These are phyloP conservation scores for Poecilia wingei DNA, from an alignment of 2,797 vertebrate genomes.

Conservation along the genomic window DNA sequence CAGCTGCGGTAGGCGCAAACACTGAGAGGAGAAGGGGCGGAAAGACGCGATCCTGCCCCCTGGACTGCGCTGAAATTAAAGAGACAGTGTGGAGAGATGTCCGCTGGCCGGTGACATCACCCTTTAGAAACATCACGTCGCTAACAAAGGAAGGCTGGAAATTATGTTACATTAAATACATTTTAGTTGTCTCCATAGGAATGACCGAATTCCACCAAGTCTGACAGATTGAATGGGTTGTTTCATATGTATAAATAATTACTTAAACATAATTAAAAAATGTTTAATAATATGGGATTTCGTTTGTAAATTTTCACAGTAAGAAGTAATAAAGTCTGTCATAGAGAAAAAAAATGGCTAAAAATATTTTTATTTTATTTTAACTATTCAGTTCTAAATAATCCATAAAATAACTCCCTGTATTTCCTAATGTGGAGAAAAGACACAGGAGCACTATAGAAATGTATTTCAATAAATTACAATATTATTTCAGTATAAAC, in stretches of 20 bases:
- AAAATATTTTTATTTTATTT: no score
- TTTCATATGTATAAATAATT: background rate
- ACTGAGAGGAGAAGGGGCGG: constrained; percentile 27
- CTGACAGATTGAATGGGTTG: background rate
- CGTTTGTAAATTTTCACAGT: no score
- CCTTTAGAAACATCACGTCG: background rate
- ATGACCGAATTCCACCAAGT: background rate
- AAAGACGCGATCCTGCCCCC: constrained; percentile 62
- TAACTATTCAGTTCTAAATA: no score
- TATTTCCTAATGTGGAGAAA: background rate
- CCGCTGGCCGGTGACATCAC: constrained; percentile 57
- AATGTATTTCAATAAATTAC: background rate
- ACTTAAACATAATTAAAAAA: no score
- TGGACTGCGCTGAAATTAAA: constrained; percentile 75
- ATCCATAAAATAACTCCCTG: background rate
- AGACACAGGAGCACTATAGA: background rate
- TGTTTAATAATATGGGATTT: no score
- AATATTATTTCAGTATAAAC: background rate
- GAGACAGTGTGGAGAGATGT: constrained; percentile 66
- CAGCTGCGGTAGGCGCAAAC: constrained; percentile 46
- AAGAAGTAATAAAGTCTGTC: no score
- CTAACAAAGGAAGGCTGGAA: background rate
- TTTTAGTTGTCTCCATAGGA: background rate
- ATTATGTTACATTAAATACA: background rate
- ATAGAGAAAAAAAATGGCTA: no score